A percentile compares a stretch with the other conserved stretches of the same genome.
phyloP scores from a whole-genome alignment of 2,113 vertebrate species.

The Gavialis gangeticus region DNA sequence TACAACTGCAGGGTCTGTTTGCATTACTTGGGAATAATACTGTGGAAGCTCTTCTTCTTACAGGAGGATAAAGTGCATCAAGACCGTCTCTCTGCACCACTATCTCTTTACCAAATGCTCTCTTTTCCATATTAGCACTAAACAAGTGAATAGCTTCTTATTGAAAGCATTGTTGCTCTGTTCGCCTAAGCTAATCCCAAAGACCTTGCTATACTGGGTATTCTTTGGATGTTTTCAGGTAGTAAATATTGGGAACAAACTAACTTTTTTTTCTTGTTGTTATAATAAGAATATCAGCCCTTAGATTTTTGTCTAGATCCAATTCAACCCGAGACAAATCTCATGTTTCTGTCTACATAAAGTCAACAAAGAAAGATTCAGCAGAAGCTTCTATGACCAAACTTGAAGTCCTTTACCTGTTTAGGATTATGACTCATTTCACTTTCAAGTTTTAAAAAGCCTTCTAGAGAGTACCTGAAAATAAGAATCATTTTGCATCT shows the following conservation, averaged over 20 bases:
- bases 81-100: background rate
- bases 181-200: background rate
- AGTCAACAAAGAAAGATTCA: too few relatives aligned
- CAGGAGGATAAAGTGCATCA: too few relatives aligned
- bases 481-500: background rate
- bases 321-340: background rate
- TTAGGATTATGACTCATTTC: background rate
- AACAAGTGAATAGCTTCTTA: background rate
- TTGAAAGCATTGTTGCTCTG: background rate
- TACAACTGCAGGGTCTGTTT: background rate
- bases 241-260: background rate
- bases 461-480: background rate
- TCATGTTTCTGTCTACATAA: too few relatives aligned
- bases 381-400: too few relatives aligned
- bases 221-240: slow-evolving; percentile 14
- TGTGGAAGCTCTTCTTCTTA: background rate
- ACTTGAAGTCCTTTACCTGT: too few relatives aligned
- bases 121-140: background rate
- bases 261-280: background rate
- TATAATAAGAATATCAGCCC: background rate
- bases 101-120: background rate
- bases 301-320: background rate
- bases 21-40: background rate
- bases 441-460: background rate
- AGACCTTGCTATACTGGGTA: background rate